These are phyloP conservation scores for Psilopsiagon aymara DNA, from an alignment of 2,113 vertebrate genomes.

Conservation along the genomic window DNA sequence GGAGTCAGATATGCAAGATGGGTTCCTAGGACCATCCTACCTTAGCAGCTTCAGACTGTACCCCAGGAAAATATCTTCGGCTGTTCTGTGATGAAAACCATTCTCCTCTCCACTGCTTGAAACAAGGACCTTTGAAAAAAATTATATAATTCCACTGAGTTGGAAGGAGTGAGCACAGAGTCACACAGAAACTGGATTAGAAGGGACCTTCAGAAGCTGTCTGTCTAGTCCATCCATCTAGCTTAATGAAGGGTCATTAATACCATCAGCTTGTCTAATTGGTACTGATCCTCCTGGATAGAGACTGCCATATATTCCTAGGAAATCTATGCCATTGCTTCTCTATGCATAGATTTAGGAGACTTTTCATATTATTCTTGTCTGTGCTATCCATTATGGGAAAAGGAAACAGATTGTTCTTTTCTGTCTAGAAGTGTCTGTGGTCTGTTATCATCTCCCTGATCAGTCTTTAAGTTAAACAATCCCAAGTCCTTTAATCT, in stretches of 20 bases:
- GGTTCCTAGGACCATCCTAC: not conserved
- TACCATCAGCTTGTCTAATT: not conserved
- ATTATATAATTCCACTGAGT: not conserved
- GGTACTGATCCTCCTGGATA: not conserved
- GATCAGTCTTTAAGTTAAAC: not conserved
- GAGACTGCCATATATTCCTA: not conserved
- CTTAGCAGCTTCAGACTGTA: not conserved
- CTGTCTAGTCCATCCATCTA: not conserved
- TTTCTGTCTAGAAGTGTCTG: not conserved
- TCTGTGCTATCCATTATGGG: not conserved
- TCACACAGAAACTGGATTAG: not conserved
- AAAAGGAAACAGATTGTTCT: not conserved
- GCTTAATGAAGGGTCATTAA: not conserved
- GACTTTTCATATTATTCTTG: not conserved
- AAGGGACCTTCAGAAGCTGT: not conserved
- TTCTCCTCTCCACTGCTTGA: not conserved
- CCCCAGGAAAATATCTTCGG: not conserved
- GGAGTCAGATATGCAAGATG: not conserved
- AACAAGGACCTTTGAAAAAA: not conserved
- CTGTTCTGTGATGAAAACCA: not conserved
- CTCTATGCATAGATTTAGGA: not conserved
- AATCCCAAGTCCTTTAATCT: not conserved
- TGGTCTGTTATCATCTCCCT: not conserved
- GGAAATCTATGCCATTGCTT: not conserved
- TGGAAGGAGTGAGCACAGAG: not conserved